A percentile compares a stretch with the other conserved stretches of the same genome.
These are phyloP conservation scores for Synergus itoensis DNA, from an alignment of 2,888 invertebrate species.

Conservation along the genomic window DNA sequence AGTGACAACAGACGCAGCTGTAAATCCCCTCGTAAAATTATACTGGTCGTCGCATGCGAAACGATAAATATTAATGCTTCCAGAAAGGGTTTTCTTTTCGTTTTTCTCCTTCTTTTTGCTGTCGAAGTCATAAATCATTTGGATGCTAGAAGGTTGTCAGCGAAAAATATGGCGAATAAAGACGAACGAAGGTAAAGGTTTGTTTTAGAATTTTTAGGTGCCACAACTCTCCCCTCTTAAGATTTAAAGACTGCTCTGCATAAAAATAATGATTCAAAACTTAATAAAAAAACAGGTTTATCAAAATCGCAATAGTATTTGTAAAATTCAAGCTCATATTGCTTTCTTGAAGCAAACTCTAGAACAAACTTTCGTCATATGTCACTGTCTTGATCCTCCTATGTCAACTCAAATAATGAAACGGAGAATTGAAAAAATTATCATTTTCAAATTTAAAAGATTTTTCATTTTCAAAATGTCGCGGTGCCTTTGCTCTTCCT, in stretches of 20 bases:
- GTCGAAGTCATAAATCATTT: conserved; percentile 72
- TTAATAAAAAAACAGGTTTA: background rate
- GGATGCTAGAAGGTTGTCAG: conserved; percentile 75
- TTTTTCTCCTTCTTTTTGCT: conserved; percentile 61
- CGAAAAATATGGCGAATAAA: conserved; percentile 75
- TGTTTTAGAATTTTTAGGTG: conserved; percentile 66
- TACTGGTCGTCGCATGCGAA: conserved; percentile 70
- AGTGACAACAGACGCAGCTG: conserved; percentile 69
- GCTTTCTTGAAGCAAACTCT: too few relatives aligned
- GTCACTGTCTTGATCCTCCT: conserved; percentile 30
- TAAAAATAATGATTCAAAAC: background rate
- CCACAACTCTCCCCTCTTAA: background rate
- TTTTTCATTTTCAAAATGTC: conserved; percentile 54
- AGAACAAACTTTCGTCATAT: background rate
- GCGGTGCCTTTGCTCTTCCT: conserved; percentile 33
- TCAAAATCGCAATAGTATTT: background rate
- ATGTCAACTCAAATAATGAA: conserved; percentile 14
- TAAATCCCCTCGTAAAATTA: conserved; percentile 75
- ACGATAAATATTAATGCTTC: conserved; percentile 76
- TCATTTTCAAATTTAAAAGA: conserved; percentile 53
- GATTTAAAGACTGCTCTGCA: background rate
- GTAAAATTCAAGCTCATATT: background rate
- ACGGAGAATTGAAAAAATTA: conserved; percentile 39
- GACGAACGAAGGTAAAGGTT: conserved; percentile 69
- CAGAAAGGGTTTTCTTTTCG: conserved; percentile 58